phyloP scores from a whole-genome alignment of 1,140 invertebrate genomes.

The Ips typographus region DNA sequence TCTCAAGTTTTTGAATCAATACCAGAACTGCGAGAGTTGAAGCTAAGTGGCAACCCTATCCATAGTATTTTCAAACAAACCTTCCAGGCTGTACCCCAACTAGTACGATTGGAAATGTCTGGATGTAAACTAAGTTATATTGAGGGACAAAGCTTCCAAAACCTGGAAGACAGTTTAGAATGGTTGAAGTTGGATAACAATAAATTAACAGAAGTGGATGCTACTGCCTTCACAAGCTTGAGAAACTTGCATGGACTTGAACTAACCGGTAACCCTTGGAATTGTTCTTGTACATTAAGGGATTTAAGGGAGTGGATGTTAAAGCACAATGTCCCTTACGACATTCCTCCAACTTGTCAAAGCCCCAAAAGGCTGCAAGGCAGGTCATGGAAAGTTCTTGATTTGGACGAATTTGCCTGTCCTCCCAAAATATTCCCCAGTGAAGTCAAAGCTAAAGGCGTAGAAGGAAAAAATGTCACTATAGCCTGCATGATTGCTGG shows the following conservation, averaged over 20 bases:
- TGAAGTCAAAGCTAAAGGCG: constrained; percentile 56
- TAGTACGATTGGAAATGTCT: constrained; percentile 72
- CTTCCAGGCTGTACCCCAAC: constrained; percentile 66
- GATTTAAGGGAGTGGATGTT: constrained; percentile 77
- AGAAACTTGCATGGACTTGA: constrained; percentile 72
- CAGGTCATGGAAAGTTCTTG: constrained; percentile 71
- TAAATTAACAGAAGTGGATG: constrained; percentile 63
- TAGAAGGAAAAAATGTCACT: constrained; percentile 73
- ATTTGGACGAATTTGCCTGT: constrained; percentile 79
- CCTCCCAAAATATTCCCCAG: constrained; percentile 64
- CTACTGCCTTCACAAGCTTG: constrained; percentile 65
- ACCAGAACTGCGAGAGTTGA: constrained; percentile 72
- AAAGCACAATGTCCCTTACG: constrained; percentile 71
- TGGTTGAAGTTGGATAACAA: constrained; percentile 78
- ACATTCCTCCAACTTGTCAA: constrained; percentile 67
- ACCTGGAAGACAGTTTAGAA: constrained; percentile 68
- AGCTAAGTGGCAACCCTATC: constrained; percentile 73
- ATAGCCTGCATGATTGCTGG: constrained; percentile 71
- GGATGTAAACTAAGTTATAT: constrained; percentile 67
- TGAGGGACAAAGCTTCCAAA: constrained; percentile 69
- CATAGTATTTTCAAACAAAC: constrained; percentile 66
- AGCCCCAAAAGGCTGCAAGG: constrained; percentile 62
- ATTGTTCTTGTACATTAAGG: constrained; percentile 75
- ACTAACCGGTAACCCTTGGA: constrained; percentile 73
- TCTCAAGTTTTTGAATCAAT: constrained; percentile 69